phyloP scores from a whole-genome alignment of 2,888 invertebrate species.

The Troides helena region DNA sequence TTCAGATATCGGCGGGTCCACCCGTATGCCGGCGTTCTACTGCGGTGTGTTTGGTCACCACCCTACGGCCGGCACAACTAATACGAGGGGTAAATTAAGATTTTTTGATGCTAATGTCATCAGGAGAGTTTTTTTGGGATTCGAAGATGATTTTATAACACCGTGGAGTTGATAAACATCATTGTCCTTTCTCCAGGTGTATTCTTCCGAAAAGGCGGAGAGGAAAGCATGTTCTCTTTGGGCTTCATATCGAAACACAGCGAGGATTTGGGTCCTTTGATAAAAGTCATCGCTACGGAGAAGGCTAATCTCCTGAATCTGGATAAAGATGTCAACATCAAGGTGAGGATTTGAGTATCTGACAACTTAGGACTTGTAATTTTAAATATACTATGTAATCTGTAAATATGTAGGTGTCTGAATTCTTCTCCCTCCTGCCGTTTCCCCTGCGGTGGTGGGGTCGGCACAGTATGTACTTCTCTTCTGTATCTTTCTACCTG shows the following conservation, averaged over 20 bases:
- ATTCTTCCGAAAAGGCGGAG: slow-evolving; percentile 84
- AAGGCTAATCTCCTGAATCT: slow-evolving; percentile 80
- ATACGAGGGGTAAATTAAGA: slow-evolving; percentile 59
- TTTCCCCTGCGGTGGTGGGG: too few species aligned
- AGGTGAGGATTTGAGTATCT: slow-evolving; percentile 45
- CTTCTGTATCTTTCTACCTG: too few species aligned
- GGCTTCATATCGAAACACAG: slow-evolving; percentile 93
- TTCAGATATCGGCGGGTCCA: slow-evolving; percentile 96
- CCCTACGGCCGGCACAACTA: slow-evolving; percentile 81
- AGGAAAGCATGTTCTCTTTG: slow-evolving; percentile 87
- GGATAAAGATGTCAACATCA: slow-evolving; percentile 82
- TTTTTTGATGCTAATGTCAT: too few species aligned
- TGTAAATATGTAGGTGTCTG: too few species aligned
- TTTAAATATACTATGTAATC: too few species aligned
- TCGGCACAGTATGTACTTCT: too few species aligned
- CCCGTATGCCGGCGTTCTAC: slow-evolving; percentile 94
- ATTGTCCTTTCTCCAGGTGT: slow-evolving; percentile 74
- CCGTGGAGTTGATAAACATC: too few species aligned
- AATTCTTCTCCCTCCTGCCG: too few species aligned
- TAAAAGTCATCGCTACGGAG: slow-evolving; percentile 83
- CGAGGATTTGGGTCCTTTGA: slow-evolving; percentile 88
- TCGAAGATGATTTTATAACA: too few species aligned
- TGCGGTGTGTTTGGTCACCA: slow-evolving; percentile 95
- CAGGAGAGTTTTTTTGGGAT: too few species aligned
- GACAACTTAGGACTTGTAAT: too few species aligned